These are phyloP conservation scores for Grus americana DNA, from an alignment of 2,113 vertebrate genomes.

Conservation along the genomic window DNA sequence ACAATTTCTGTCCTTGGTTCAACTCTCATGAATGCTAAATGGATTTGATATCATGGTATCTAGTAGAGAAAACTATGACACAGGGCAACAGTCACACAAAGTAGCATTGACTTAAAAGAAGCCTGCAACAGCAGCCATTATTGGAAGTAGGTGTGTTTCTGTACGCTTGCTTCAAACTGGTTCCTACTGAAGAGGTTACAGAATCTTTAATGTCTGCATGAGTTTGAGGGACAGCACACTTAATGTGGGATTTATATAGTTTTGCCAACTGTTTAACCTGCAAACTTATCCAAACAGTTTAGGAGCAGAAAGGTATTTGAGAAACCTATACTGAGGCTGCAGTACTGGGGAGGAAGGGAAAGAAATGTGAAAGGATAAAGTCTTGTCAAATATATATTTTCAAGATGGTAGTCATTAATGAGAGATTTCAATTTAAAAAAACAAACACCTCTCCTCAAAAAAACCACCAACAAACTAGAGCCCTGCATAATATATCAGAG, in stretches of 20 bases:
- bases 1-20: background rate
- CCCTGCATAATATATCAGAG: background rate
- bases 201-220: background rate
- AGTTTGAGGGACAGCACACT: background rate
- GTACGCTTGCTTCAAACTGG: rapidly evolving
- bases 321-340: background rate
- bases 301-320: background rate
- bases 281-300: background rate
- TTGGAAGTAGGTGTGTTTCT: background rate
- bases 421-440: background rate
- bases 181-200: background rate
- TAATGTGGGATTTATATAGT: background rate
- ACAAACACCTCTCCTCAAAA: background rate
- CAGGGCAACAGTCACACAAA: background rate
- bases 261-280: background rate
- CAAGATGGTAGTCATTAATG: background rate
- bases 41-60: background rate
- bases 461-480: background rate
- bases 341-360: background rate
- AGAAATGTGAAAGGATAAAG: background rate
- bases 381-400: background rate
- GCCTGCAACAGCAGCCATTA: rapidly evolving
- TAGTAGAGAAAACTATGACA: background rate
- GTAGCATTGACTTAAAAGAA: background rate
- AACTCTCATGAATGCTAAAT: background rate